Base-by-base conservation (phyloP, 2,113 vertebrate species). In the Pomatostomus ruficeps region DNA sequence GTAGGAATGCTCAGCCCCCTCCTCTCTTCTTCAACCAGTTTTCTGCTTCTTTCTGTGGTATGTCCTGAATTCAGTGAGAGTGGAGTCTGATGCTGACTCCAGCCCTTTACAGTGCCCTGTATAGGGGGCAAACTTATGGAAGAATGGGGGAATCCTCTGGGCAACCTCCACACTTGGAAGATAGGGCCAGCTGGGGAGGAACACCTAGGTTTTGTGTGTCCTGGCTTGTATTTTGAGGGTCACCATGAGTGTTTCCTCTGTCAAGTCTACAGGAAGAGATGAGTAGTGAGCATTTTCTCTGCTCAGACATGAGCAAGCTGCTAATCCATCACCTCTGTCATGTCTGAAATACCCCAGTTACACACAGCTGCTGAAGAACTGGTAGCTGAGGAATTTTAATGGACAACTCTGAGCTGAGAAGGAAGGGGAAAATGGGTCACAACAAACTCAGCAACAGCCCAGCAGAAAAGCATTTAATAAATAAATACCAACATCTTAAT, bases 101-200 rank as follows among this genome's bases (percentile, higher is more conserved):
- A 58, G 12, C 29, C 3, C 9, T 28, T 15, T 77, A 22, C 35
- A 62, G 38, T 2, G 0, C 17, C 10, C 6, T 7, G 1, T 49
- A 35, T 5, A 13, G 48, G 51, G 33, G 22, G 4, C 21, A 28
- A 1, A 8, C 20, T 42, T 78, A 23, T 14, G 48, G n/a, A 59
- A 86, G 3, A 12, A 3, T 4, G 10, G 4, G 8, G 5, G 5
- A 59, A 42, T 25, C 19, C 23, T 40, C 4, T 42, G 33, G 43
- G 38, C 8, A 58, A 46, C 24, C 33, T 20, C 8, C 16, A 12
- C 6, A 12, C 23, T 38, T 76, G 23, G 26, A 83, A 14, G 6
- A 7, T 11, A 49, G 9, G 16, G 12, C 10, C 14, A 42, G 28
- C 17, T 49, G 23, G 12, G 33, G 14, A 45, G 19, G 14, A 73